Evolutionary conservation across 2,113 vertebrate genomes (phyloP).

Genomic region (Bungarus multicinctus): DNA sequence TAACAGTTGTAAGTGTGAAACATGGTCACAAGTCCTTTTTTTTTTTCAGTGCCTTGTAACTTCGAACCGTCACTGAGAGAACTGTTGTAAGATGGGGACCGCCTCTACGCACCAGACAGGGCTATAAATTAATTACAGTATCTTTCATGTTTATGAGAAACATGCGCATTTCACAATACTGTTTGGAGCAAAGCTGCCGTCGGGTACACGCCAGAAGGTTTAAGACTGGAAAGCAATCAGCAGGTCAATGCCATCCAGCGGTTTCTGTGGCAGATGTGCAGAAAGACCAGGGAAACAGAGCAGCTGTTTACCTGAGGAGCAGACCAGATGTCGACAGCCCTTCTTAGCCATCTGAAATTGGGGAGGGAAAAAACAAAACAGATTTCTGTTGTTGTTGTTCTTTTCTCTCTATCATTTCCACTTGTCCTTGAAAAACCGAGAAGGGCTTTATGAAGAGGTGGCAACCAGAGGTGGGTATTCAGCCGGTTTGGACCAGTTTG

Average conservation of each 20-base stretch:
- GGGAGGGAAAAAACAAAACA: constrained; percentile 1
- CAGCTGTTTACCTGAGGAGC: constrained; percentile 82
- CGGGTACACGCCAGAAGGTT: not conserved
- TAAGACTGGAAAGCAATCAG: not conserved
- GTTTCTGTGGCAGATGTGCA: not conserved
- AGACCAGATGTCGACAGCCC: constrained; percentile 80
- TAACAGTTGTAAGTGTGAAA: not conserved
- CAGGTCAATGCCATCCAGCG: not conserved
- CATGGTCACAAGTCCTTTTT: not conserved
- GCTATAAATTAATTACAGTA: not conserved
- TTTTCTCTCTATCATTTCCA: not conserved
- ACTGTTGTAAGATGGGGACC: not conserved
- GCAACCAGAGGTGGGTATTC: no score
- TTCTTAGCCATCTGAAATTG: constrained; percentile 73
- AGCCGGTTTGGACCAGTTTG: no score
- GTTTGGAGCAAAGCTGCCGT: not conserved
- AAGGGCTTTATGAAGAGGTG: not conserved
- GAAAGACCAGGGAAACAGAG: rapidly evolving
- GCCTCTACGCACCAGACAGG: not conserved
- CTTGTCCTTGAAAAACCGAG: not conserved
- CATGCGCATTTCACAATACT: not conserved
- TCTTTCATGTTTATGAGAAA: not conserved
- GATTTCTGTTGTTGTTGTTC: not conserved
- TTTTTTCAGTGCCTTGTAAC: not conserved
- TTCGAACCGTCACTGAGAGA: not conserved